Base-by-base conservation (phyloP, 2,797 vertebrate species). In the Pangasius larnaudii region DNA sequence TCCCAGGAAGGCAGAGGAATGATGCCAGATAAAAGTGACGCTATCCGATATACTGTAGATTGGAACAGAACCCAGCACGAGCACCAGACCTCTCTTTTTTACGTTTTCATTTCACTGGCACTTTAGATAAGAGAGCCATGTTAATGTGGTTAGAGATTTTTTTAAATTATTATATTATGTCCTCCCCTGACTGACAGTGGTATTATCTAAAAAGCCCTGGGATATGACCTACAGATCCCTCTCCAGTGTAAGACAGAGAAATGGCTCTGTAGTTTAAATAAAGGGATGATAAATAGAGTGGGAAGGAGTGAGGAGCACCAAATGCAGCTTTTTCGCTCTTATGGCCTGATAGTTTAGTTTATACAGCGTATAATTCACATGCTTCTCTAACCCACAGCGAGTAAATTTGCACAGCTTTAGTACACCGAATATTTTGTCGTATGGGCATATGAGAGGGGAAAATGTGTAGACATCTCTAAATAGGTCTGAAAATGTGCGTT, bases 151-250 rank as follows among this genome's bases (percentile, higher is more conserved):
- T 59, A 75, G 77, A 69, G 77, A 30, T 71, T 74, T 53, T 88
- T 59, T 87, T 42, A 13, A 69, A 85, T 85, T 79, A 46, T 87
- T 86, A 61, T 89, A 61, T 87, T 83, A 80, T 86, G 46, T 85
- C 53, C 74, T 24, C 81, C 61, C 78, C 85, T 85, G 86, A 90
- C 86, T 90, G 58, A 63, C 36, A 81, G 79, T 80, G 71, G 59
- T 88, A 92, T 90, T 90, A 91, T 92, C 91, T 89, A 84, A 87
- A 91, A 91, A 85, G 89, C 90, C 74, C 49, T 27, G 39, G 84
- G 87, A 86, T 63, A 65, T 85, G 84, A 89, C 86, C 85, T 82
- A 46, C 85, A 77, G 51, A 87, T 75, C 67, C 78, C 69, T 63
- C 85, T 89, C 49, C 27, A 78, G 59, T 85, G 75, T 89, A 74